Conservation (phyloP, 1,140 invertebrate species). For the Venustaconcha ellipsiformis region DNA sequence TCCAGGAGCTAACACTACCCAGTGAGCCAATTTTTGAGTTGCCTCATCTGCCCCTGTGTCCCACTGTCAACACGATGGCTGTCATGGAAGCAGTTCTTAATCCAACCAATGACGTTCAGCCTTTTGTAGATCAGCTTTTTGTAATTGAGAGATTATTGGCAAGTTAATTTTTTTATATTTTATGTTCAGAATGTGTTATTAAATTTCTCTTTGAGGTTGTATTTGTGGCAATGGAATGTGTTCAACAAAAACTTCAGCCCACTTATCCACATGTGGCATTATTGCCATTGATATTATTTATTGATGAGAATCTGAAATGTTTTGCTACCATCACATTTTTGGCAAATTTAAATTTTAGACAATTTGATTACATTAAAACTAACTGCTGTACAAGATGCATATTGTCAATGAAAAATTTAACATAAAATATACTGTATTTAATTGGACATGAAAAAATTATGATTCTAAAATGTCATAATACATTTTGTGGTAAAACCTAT, state of each 20-base stretch:
- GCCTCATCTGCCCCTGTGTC: conserved; percentile 43
- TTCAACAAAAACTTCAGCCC: neutral
- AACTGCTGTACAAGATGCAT: too few relatives aligned
- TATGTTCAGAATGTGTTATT: neutral
- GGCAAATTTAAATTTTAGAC: too few relatives aligned
- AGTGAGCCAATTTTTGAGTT: conserved; percentile 46
- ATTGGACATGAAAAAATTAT: too few relatives aligned
- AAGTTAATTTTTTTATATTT: conserved; percentile 20
- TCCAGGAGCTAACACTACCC: conserved; percentile 32
- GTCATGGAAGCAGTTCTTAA: conserved; percentile 64
- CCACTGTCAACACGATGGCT: conserved; percentile 61
- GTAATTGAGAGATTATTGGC: conserved; percentile 87
- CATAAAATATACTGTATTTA: too few relatives aligned
- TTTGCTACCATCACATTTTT: too few relatives aligned
- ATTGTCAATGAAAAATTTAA: too few relatives aligned
- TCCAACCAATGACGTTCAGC: conserved; percentile 78
- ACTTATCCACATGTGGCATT: neutral
- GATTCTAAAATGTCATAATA: too few relatives aligned
- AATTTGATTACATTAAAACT: too few relatives aligned
- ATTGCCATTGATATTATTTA: too few relatives aligned
- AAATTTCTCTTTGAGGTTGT: neutral
- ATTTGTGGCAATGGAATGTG: neutral
- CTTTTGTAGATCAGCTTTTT: conserved; percentile 83
- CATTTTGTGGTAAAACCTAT: too few relatives aligned
- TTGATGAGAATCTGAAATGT: too few relatives aligned